These are phyloP conservation scores for Sparus aurata DNA, from an alignment of 2,797 vertebrate genomes.

Conservation along the genomic window DNA sequence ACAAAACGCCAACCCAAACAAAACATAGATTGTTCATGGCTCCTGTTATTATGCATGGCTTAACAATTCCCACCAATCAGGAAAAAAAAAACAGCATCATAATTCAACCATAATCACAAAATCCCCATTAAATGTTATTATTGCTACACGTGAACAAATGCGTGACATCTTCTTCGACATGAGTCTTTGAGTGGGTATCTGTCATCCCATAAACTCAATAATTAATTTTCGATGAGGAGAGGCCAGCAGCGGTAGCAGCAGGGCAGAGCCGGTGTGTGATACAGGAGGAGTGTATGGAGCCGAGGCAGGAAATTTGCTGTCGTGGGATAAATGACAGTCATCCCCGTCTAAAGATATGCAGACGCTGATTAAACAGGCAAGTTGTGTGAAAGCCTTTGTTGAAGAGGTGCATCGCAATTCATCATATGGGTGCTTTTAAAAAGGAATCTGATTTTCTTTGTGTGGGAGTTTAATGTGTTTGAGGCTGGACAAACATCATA, in stretches of 20 bases:
- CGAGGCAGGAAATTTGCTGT: slow-evolving; percentile 64
- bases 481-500: slow-evolving; percentile 39
- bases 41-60: not conserved
- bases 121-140: not conserved
- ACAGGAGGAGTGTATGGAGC: slow-evolving; percentile 16
- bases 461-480: slow-evolving; percentile 38
- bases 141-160: slow-evolving; percentile 28
- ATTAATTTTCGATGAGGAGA: slow-evolving; percentile 40
- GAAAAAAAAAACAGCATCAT: slow-evolving; percentile 7
- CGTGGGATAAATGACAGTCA: slow-evolving; percentile 57
- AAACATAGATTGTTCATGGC: not conserved
- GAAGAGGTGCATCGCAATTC: slow-evolving; percentile 24
- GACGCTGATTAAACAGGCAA: slow-evolving; percentile 31
- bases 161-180: slow-evolving; percentile 14
- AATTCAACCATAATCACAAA: not conserved
- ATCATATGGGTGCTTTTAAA: slow-evolving; percentile 33
- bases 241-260: not conserved
- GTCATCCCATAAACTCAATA: slow-evolving; percentile 21
- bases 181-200: slow-evolving; percentile 26
- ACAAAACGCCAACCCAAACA: slow-evolving; percentile 39
- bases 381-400: slow-evolving; percentile 34
- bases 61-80: slow-evolving; percentile 1
- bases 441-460: slow-evolving; percentile 40
- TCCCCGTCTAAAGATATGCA: slow-evolving; percentile 8
- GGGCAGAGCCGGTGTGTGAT: slow-evolving; percentile 3